A percentile compares a stretch with the other conserved stretches of the same genome.
phyloP scores from a whole-genome alignment of 2,113 vertebrate genomes.

The Amphiprion ocellaris region DNA sequence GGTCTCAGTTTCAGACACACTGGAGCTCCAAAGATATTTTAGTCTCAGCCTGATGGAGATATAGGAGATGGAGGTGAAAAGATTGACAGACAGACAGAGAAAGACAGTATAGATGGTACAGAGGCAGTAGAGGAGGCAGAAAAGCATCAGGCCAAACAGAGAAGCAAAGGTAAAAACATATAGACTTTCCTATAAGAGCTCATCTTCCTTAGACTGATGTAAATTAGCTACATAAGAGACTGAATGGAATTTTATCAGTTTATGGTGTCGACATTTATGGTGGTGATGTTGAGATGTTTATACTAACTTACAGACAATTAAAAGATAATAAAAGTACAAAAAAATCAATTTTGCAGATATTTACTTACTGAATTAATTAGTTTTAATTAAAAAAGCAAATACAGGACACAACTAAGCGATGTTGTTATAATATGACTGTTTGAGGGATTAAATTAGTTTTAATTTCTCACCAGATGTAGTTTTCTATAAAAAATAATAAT shows the following conservation, averaged over 20 bases:
- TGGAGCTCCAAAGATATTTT: slow-evolving; percentile 74
- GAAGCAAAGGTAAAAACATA: slow-evolving; percentile 28
- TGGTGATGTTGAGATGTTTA: not conserved
- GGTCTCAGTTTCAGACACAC: slow-evolving; percentile 77
- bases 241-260: not conserved
- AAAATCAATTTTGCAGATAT: not conserved
- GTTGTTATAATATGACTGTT: not conserved
- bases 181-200: not conserved
- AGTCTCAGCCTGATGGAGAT: slow-evolving; percentile 74
- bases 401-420: not conserved
- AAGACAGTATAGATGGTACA: slow-evolving; percentile 29
- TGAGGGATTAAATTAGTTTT: slow-evolving; percentile 3
- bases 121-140: slow-evolving; percentile 34
- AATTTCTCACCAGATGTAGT: slow-evolving; percentile 71
- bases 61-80: slow-evolving; percentile 66
- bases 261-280: not conserved
- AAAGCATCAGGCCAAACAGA: slow-evolving; percentile 43
- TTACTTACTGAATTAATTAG: not conserved
- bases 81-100: slow-evolving; percentile 53
- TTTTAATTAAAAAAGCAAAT: not conserved
- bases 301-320: not conserved
- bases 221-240: not conserved
- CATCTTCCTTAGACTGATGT: not conserved
- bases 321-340: not conserved
- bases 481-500: slow-evolving; percentile 59